Evolutionary conservation across 2,113 vertebrate species (phyloP).

Genomic region (Trogon surrucura): DNA sequence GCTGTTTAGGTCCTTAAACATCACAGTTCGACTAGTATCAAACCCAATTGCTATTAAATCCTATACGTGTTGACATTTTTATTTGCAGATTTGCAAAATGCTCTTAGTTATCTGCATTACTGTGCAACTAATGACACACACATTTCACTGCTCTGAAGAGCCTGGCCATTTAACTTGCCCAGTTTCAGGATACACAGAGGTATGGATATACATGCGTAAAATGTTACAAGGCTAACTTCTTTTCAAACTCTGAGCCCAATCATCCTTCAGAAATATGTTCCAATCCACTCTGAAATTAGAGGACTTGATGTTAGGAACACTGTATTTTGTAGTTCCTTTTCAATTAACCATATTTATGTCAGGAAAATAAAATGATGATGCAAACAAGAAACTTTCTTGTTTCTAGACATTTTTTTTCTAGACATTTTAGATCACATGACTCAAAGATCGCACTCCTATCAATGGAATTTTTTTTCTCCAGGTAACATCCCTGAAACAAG

Average conservation of each 20-base stretch:
- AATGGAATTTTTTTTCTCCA: neutral
- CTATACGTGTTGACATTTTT: neutral
- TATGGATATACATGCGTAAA: neutral
- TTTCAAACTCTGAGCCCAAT: neutral
- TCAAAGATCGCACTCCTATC: neutral
- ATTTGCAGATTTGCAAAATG: neutral
- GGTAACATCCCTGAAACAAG: neutral
- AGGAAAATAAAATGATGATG: neutral
- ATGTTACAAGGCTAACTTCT: neutral
- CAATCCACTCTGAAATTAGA: neutral
- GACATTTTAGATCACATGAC: neutral
- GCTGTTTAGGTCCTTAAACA: neutral
- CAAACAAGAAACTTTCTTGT: neutral
- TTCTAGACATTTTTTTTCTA: neutral
- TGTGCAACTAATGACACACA: fast-evolving
- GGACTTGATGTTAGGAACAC: neutral
- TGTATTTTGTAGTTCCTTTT: neutral
- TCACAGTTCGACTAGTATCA: neutral
- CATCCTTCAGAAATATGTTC: neutral
- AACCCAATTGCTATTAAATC: neutral
- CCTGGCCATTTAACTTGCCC: neutral
- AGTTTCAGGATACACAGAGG: neutral
- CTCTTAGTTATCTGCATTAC: neutral
- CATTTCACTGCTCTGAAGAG: fast-evolving
- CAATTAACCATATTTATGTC: neutral